These are phyloP conservation scores for Crotalus tigris DNA, from an alignment of 2,113 vertebrate genomes.

Conservation along the genomic window DNA sequence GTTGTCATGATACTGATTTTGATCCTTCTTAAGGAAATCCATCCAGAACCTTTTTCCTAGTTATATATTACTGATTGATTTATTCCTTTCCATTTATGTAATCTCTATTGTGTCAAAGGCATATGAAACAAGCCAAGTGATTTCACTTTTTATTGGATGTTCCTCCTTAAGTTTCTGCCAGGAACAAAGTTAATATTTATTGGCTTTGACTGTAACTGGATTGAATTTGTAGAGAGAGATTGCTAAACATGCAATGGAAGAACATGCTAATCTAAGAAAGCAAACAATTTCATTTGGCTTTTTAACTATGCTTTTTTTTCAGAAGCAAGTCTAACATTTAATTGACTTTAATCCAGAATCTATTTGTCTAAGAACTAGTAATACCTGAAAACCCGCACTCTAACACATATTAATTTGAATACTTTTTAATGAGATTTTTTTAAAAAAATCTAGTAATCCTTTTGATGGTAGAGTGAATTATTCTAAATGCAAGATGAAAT, in stretches of 20 bases:
- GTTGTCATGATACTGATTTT: conserved; percentile 19
- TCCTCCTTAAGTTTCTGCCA: background rate
- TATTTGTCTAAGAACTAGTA: conserved; percentile 19
- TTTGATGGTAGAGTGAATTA: background rate
- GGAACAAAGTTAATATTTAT: conserved; percentile 2
- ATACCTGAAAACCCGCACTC: background rate
- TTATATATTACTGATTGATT: background rate
- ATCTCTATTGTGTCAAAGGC: conserved; percentile 21
- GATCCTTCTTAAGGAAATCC: background rate
- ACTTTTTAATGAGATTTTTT: conserved; percentile 27
- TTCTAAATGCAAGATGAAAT: conserved; percentile 3
- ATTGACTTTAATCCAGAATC: conserved; percentile 31
- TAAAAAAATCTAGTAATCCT: background rate
- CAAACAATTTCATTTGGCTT: background rate
- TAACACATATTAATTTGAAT: conserved; percentile 5
- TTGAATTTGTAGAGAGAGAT: background rate
- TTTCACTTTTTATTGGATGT: background rate
- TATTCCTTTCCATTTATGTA: background rate
- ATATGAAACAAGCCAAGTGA: background rate
- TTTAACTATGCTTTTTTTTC: background rate
- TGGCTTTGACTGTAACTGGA: background rate
- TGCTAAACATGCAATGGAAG: background rate
- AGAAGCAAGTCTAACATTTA: background rate
- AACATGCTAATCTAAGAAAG: background rate
- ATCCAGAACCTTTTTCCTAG: background rate